phyloP scores from a whole-genome alignment of 1,140 invertebrate genomes.

The Eciton burchellii region DNA sequence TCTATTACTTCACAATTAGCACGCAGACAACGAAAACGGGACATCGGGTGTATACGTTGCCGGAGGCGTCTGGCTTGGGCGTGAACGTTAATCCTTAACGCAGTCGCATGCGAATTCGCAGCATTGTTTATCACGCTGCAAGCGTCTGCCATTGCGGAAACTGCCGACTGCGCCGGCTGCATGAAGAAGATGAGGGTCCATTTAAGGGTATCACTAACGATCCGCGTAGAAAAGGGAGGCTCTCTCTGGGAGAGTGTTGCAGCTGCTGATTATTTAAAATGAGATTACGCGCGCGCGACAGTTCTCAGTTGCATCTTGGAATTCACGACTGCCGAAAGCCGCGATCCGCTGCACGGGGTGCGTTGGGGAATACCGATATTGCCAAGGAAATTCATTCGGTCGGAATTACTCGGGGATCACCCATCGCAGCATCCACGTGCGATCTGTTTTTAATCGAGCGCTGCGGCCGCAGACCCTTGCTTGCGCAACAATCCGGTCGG shows the following conservation, averaged over 20 bases:
- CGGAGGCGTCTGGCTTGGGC: constrained; percentile 12
- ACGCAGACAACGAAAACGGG: constrained; percentile 48
- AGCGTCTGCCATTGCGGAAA: not conserved
- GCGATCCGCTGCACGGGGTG: not conserved
- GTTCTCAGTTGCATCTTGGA: not conserved
- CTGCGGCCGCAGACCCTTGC: not conserved
- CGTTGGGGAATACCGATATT: not conserved
- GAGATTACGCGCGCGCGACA: not conserved
- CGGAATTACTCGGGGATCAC: not conserved
- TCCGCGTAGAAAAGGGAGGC: not conserved
- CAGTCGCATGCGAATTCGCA: constrained; percentile 17
- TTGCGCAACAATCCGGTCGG: constrained; percentile 44
- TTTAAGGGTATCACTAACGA: not conserved
- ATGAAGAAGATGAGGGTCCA: not conserved
- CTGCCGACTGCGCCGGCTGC: not conserved
- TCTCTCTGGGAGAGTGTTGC: not conserved
- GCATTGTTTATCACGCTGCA: constrained; percentile 28
- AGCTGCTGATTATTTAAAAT: not conserved
- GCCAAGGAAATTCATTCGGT: constrained; percentile 15
- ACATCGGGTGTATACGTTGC: constrained; percentile 50
- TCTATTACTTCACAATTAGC: constrained; percentile 64
- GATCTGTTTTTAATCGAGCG: not conserved
- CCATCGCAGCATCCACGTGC: not conserved
- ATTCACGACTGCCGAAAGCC: not conserved
- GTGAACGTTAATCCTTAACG: constrained; percentile 50